These are phyloP conservation scores for Anastrepha obliqua DNA, from an alignment of 1,140 invertebrate species.

Conservation along the genomic window DNA sequence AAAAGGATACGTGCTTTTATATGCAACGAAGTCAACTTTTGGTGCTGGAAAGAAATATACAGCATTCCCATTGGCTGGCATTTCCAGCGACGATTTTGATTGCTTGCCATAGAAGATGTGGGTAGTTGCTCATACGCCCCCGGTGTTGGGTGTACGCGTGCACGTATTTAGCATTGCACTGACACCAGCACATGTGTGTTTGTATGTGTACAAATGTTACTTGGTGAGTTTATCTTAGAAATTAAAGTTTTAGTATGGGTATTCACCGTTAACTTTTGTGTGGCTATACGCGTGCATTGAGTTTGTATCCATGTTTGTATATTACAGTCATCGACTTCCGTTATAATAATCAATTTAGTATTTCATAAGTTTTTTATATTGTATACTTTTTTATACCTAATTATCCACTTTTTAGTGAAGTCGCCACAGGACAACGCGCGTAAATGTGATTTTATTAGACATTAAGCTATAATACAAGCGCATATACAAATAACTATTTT, in stretches of 20 bases:
- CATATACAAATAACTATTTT: background rate
- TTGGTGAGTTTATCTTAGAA: conserved; percentile 37
- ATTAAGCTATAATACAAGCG: background rate
- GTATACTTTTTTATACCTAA: conserved; percentile 36
- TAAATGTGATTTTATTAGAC: background rate
- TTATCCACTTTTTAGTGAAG: background rate
- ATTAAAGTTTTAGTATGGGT: background rate
- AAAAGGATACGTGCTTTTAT: conserved; percentile 72
- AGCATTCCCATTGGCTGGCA: conserved; percentile 62
- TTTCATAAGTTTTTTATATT: conserved; percentile 42
- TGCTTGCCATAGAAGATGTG: conserved; percentile 7
- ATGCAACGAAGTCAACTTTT: conserved; percentile 62
- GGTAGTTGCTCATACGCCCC: conserved; percentile 45
- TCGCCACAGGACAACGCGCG: background rate
- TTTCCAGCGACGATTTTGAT: conserved; percentile 47
- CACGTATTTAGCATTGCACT: background rate
- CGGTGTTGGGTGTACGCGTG: background rate
- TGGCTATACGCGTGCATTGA: background rate
- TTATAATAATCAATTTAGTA: conserved; percentile 37
- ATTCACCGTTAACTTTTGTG: conserved; percentile 2
- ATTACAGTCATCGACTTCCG: background rate
- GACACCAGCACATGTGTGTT: conserved; percentile 14
- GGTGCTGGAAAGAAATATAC: conserved; percentile 54
- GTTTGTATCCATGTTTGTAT: background rate
- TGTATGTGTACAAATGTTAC: conserved; percentile 15